Conservation (phyloP, 2,888 invertebrate genomes). For the Diachrysia chrysitis region DNA sequence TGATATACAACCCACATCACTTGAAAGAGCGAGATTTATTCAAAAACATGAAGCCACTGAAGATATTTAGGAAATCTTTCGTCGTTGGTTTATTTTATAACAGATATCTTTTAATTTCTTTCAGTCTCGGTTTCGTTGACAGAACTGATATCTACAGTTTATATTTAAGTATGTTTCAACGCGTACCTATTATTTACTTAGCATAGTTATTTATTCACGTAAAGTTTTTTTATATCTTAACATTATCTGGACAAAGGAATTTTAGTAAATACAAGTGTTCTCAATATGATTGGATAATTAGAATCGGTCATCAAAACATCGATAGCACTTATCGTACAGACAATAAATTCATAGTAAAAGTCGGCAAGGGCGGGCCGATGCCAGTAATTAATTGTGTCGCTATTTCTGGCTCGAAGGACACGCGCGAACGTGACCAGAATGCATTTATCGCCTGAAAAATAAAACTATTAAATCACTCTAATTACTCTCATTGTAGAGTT, state of each 20-base stretch:
- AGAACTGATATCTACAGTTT: neutral
- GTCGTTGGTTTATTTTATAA: conserved; percentile 3
- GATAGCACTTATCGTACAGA: conserved; percentile 63
- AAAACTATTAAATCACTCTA: conserved; percentile 34
- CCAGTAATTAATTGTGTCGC: conserved; percentile 75
- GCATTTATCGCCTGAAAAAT: conserved; percentile 48
- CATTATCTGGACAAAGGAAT: neutral
- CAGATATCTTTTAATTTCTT: neutral
- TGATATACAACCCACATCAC: conserved; percentile 40
- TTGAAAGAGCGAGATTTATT: conserved; percentile 27
- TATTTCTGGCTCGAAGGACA: conserved; percentile 75
- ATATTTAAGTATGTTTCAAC: neutral
- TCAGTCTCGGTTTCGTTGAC: neutral
- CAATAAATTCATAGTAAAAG: conserved; percentile 73
- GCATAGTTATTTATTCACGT: no score
- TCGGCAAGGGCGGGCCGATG: conserved; percentile 54
- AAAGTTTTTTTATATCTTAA: neutral
- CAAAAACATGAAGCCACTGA: conserved; percentile 10
- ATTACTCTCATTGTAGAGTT: conserved; percentile 35
- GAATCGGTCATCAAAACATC: conserved; percentile 47
- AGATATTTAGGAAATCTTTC: conserved; percentile 11
- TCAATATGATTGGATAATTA: conserved; percentile 46
- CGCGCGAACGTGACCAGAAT: conserved; percentile 68
- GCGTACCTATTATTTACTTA: neutral
- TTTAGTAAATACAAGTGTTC: conserved; percentile 8